Base-by-base conservation (phyloP, 2,797 vertebrate genomes). In the Gymnothorax javanicus region DNA sequence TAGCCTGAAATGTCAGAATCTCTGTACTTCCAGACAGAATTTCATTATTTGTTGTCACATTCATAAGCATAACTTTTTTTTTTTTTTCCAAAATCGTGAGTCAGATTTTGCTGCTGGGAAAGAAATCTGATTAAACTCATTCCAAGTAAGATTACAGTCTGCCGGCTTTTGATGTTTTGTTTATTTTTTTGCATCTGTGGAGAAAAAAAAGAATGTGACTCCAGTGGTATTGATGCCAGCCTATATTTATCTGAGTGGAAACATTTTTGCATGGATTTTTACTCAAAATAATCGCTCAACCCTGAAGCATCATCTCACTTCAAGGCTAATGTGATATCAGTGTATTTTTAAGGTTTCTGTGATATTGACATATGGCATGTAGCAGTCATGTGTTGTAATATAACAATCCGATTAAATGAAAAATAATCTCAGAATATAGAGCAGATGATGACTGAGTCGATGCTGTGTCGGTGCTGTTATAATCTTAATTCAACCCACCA, bases 41-140 rank as follows among this genome's bases (percentile, higher is more conserved):
- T 23, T 52, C 60, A 4, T 23, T 60, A 84, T 64, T 64, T 23
- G 33, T 27, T 67, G 83, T 84, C 43, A 33, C 33, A 62, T 25
- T 62, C 59, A 23, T 67, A 17, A 33, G 20, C 17, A 8, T 58
- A 62, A 84, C 13, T 84, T 15, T 17, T 62, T 50, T 43, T 43
- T 2, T 23, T 50, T 43, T 43, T 2, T 23, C 9, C 64, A 1
- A 84, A 84, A 84, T 62, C 8, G 9, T 43, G 59, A n/a, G 43
- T 84, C 17, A 56, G 13, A 4, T 64, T 64, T 52, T 64, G 59
- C 33, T 13, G 27, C 15, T 23, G 59, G 33, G 33, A n/a, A 43
- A 17, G 60, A 84, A 84, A 84, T 84, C 83, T 50, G 33, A 84
- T 84, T 84, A 64, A 8, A 84, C 60, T 8, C 83, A 84, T 13